phyloP scores from a whole-genome alignment of 2,113 vertebrate species.

The Cyrtonyx montezumae region DNA sequence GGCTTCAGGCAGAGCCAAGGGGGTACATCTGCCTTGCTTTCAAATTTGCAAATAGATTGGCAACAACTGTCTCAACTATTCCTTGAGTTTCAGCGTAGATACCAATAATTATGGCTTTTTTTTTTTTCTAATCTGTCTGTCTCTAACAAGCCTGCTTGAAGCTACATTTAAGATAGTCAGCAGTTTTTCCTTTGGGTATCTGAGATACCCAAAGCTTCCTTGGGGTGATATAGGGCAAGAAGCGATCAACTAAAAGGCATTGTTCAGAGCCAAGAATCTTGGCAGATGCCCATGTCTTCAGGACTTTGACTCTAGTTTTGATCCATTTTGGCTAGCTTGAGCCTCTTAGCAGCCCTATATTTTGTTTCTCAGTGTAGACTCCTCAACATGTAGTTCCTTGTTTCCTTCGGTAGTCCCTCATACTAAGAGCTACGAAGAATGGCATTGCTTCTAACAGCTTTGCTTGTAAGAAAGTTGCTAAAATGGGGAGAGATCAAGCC shows the following conservation, averaged over 20 bases:
- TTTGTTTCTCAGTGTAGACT: neutral
- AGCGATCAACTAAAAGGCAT: neutral
- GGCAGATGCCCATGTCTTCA: neutral
- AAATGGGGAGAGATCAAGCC: neutral
- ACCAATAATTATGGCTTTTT: neutral
- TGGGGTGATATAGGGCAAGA: accelerated
- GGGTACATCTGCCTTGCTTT: neutral
- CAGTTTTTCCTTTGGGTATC: neutral
- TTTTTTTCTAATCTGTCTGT: neutral
- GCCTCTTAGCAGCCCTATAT: neutral
- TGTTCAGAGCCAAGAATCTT: neutral
- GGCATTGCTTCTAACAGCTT: neutral
- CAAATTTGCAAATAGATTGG: neutral
- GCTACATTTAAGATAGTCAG: neutral
- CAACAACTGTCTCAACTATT: neutral
- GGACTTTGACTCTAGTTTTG: neutral
- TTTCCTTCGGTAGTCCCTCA: neutral
- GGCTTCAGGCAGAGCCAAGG: neutral
- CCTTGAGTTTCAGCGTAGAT: neutral
- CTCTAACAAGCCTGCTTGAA: neutral
- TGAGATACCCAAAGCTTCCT: neutral
- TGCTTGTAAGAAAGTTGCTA: neutral
- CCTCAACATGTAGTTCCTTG: accelerated
- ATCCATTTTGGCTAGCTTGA: neutral
- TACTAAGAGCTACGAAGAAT: neutral